Evolutionary conservation across 1,140 invertebrate species (phyloP).

Genomic region (Notospermus geniculatus): DNA sequence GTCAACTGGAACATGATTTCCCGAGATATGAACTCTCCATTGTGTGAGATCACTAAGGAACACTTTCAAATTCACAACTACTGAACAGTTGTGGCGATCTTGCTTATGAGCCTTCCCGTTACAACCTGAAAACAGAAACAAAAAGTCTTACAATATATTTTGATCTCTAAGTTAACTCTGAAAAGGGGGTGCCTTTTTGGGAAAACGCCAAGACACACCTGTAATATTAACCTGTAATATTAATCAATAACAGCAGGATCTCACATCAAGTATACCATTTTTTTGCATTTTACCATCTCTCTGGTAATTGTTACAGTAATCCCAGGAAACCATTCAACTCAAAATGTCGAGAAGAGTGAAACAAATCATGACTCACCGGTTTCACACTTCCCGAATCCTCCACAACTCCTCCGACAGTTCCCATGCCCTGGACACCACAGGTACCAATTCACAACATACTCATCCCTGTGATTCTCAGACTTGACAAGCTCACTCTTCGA

Average conservation of each 20-base stretch:
- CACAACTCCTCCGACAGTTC: slow-evolving; percentile 42
- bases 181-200: too few relatives aligned
- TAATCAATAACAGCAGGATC: too few relatives aligned
- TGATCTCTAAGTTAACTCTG: too few relatives aligned
- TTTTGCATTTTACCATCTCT: too few relatives aligned
- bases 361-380: slow-evolving; percentile 26
- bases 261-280: too few relatives aligned
- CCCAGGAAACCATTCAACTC: background rate
- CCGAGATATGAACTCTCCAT: slow-evolving; percentile 42
- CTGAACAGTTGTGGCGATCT: slow-evolving; percentile 43
- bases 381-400: slow-evolving; percentile 37
- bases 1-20: slow-evolving; percentile 31
- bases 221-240: too few relatives aligned
- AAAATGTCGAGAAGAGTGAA: background rate
- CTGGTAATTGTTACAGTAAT: too few relatives aligned
- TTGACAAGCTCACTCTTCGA: slow-evolving; percentile 27
- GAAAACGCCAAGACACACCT: too few relatives aligned
- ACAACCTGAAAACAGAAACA: slow-evolving; percentile 31
- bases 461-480: slow-evolving; percentile 26
- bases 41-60: slow-evolving; percentile 39
- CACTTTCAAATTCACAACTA: slow-evolving; percentile 42
- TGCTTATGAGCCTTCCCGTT: slow-evolving; percentile 40
- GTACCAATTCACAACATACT: slow-evolving; percentile 48
- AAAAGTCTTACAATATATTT: background rate
- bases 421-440: slow-evolving; percentile 46